phyloP scores from a whole-genome alignment of 2,888 invertebrate genomes.

The Cetonia aurata region DNA sequence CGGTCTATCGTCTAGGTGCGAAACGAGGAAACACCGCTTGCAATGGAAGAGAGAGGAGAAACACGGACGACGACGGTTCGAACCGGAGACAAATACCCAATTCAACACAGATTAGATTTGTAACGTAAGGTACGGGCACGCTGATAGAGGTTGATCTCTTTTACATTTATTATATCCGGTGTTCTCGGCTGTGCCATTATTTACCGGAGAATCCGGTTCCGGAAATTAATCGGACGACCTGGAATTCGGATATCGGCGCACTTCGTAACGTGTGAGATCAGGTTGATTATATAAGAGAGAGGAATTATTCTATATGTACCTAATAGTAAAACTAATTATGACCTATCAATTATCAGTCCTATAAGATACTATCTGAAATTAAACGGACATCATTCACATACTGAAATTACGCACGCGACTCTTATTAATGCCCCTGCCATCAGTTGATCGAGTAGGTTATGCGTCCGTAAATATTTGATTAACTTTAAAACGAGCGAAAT shows the following conservation, averaged over 20 bases:
- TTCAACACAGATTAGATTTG: slow-evolving; percentile 52
- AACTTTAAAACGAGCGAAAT: slow-evolving; percentile 13
- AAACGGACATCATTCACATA: slow-evolving; percentile 21
- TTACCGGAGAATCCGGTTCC: neutral
- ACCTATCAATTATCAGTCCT: too few relatives aligned
- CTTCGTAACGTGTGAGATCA: too few relatives aligned
- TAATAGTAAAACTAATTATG: too few relatives aligned
- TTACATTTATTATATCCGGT: slow-evolving; percentile 45
- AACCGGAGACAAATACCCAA: slow-evolving; percentile 51
- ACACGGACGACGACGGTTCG: slow-evolving; percentile 32
- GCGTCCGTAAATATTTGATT: slow-evolving; percentile 22
- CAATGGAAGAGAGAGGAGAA: slow-evolving; percentile 7
- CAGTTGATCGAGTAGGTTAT: neutral
- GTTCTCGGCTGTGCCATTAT: neutral
- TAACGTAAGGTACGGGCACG: slow-evolving; percentile 46
- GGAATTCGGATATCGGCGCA: too few relatives aligned
- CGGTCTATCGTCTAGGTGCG: slow-evolving; percentile 20
- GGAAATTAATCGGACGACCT: too few relatives aligned
- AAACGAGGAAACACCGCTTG: slow-evolving; percentile 12
- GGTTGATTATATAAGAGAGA: too few relatives aligned
- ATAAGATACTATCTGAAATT: slow-evolving; percentile 15
- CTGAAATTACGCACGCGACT: slow-evolving; percentile 10
- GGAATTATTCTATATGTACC: too few relatives aligned
- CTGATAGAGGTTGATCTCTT: slow-evolving; percentile 45
- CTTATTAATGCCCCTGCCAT: slow-evolving; percentile 10